These are phyloP conservation scores for Acleris cristana DNA, from an alignment of 2,888 invertebrate genomes.

Conservation along the genomic window DNA sequence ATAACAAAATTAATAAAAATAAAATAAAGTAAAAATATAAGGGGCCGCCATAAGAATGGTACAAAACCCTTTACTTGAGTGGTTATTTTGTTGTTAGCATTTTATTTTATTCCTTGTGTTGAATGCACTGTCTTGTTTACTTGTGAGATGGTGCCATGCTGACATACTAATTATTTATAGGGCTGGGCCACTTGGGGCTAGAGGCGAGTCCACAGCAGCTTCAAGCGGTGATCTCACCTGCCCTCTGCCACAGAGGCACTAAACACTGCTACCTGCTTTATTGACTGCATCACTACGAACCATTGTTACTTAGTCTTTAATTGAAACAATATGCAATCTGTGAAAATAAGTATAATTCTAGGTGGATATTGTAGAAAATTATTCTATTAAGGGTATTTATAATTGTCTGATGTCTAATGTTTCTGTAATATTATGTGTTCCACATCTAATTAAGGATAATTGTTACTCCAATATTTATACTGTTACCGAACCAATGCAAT, in stretches of 20 bases:
- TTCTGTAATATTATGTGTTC: constrained; percentile 87
- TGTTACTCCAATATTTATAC: constrained; percentile 83
- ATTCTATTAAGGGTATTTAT: constrained; percentile 81
- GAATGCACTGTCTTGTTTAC: constrained; percentile 3
- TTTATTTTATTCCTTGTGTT: background rate
- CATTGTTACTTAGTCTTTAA: constrained; percentile 86
- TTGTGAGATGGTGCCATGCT: constrained; percentile 39
- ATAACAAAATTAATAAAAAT: no score
- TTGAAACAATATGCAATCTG: constrained; percentile 88
- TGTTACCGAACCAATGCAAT: constrained; percentile 85
- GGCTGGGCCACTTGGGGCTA: constrained; percentile 88
- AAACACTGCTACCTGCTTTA: constrained; percentile 85
- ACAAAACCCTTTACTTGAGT: no score
- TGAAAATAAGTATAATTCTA: constrained; percentile 85
- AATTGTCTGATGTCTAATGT: constrained; percentile 83
- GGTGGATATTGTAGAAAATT: constrained; percentile 84
- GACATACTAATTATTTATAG: constrained; percentile 63
- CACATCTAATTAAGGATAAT: constrained; percentile 84
- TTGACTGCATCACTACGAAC: constrained; percentile 85
- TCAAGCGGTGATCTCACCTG: constrained; percentile 82
- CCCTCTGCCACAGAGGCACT: constrained; percentile 80
- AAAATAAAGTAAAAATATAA: no score
- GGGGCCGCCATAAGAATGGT: no score
- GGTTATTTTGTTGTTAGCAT: no score
- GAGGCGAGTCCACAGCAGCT: constrained; percentile 83